These are phyloP conservation scores for Momotus momota DNA, from an alignment of 2,797 vertebrate genomes.

Conservation along the genomic window DNA sequence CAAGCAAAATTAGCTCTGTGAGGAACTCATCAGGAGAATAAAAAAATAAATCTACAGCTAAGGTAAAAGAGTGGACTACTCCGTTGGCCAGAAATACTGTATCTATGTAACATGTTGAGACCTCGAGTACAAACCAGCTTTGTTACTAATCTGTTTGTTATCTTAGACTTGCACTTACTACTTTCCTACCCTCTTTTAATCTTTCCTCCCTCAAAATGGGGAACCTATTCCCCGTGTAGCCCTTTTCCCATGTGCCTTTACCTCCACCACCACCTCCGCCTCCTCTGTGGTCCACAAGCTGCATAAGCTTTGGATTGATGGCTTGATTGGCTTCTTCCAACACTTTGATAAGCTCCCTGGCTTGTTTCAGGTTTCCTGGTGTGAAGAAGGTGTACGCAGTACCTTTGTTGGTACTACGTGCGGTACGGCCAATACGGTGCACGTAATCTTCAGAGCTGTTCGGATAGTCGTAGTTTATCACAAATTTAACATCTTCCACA, in stretches of 20 bases:
- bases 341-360: constrained; percentile 93
- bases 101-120: fast-evolving
- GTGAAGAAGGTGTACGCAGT: constrained; percentile 99
- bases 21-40: neutral
- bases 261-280: constrained; percentile 90
- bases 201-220: neutral
- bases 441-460: constrained; percentile 98
- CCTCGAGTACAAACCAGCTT: neutral
- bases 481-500: constrained; percentile 98
- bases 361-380: constrained; percentile 95
- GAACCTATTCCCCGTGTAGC: neutral
- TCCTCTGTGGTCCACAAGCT: constrained; percentile 91
- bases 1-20: neutral
- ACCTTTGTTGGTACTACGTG: constrained; percentile 98
- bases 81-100: neutral
- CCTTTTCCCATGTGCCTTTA: constrained; percentile 72
- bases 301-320: constrained; percentile 96
- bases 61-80: neutral
- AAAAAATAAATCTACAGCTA: neutral
- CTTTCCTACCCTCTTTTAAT: neutral
- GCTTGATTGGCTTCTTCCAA: constrained; percentile 95
- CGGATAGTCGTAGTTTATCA: constrained; percentile 99
- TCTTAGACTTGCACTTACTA: neutral
- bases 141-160: neutral
- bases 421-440: constrained; percentile 96